Base-by-base conservation (phyloP, 2,113 vertebrate species). In the Barnardius zonarius region DNA sequence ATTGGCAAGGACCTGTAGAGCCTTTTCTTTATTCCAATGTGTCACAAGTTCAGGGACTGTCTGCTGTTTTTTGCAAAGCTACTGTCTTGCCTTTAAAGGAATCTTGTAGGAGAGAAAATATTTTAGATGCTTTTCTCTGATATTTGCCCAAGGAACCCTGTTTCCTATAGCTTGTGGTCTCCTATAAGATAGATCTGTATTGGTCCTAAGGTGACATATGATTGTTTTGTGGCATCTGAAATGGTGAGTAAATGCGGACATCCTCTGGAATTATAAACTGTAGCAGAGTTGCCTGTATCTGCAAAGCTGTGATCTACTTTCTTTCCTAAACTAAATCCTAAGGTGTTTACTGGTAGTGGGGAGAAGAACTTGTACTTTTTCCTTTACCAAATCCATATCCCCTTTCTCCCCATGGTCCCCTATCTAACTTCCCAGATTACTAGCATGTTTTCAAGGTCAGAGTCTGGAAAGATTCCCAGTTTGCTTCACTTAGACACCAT, bases 381-480 rank as follows among this genome's bases (percentile, higher is more conserved):
- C 44, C 33, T 69, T 78, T 82, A 44, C 14, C 18, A 3, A 28
- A 5, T 39, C 11, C 3, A 4, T 28, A 24, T 1, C 2, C 14
- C 5, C 3, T 67, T 83, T 72, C 28, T 78, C 11, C 8, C 9
- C 52, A 17, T 1, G 3, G 35, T 27, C 31, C 13, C 20, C 20
- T 81, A 10, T 15, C 39, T 48, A 64, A 41, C n/a, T 84, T 76
- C 59, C 62, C 52, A 41, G 22, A 37, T 88, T 92, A 46, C 48
- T 77, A 7, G 1, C 12, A 11, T 33, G 55, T 82, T 97, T 92
- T 87, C 77, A 88, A 62, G 83, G 86, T 73, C 61, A 68, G 68
- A 93, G 66, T 69, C 70, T 94, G 93, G 69, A 91, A 84, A 23
- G 28, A 63, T 68, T 96, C 44, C 77, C 64, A 66, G 64, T 68